A percentile compares a stretch with the other conserved stretches of the same genome.
These are phyloP conservation scores for Chauna torquata DNA, from an alignment of 2,113 vertebrate species.

Conservation along the genomic window DNA sequence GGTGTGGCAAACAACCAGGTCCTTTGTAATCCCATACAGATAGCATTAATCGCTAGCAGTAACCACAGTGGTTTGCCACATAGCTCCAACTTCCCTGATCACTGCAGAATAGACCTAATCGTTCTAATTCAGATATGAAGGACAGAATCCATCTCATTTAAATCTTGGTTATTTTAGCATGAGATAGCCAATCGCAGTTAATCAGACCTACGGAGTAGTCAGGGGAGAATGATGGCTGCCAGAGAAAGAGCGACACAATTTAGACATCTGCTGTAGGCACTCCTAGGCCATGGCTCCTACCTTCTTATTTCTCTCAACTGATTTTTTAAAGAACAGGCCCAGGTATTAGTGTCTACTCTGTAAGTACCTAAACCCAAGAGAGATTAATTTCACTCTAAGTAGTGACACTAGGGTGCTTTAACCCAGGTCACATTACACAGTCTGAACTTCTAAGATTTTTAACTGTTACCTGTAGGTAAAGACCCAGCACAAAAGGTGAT, in stretches of 20 bases:
- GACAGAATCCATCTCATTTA: not conserved
- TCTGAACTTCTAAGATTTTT: not conserved
- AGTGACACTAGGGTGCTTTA: not conserved
- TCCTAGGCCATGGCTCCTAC: not conserved
- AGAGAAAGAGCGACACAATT: not conserved
- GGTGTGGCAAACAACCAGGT: not conserved
- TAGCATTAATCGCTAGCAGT: not conserved
- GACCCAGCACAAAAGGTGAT: not conserved
- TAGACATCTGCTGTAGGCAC: not conserved
- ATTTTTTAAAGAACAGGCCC: no score
- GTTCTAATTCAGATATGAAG: not conserved
- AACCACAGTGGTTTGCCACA: not conserved
- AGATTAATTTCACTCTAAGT: not conserved
- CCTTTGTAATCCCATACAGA: not conserved
- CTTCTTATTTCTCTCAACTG: not conserved
- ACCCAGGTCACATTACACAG: not conserved
- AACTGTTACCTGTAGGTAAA: not conserved
- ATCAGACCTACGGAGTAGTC: not conserved
- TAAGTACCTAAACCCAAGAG: not conserved
- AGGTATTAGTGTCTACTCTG: not conserved
- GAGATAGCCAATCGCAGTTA: not conserved
- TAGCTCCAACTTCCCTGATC: not conserved
- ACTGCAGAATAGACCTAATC: not conserved
- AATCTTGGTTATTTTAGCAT: not conserved
- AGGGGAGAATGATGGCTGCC: not conserved